phyloP scores from a whole-genome alignment of 53 echinoderm and acorn worm species.

The Hippasteria phrygiana region DNA sequence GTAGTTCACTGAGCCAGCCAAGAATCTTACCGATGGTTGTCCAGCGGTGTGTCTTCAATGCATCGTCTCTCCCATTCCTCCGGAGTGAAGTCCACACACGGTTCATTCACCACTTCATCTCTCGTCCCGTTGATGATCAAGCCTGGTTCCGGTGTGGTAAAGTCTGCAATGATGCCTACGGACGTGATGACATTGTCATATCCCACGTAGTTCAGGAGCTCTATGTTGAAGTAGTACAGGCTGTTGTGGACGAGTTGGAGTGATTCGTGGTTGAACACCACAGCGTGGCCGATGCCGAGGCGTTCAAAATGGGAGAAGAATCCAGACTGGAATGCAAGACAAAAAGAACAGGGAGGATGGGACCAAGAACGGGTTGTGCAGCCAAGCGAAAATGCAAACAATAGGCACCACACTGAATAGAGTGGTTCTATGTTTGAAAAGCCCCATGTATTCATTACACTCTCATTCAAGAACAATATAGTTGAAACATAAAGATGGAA shows the following conservation, averaged over 20 bases:
- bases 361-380: too few relatives aligned
- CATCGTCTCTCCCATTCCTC: slow-evolving; percentile 62
- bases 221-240: slow-evolving; percentile 40
- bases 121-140: slow-evolving; percentile 9
- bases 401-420: too few relatives aligned
- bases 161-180: slow-evolving; percentile 42
- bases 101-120: slow-evolving; percentile 22
- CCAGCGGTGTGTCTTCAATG: slow-evolving; percentile 53
- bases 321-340: neutral
- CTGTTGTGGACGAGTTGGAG: slow-evolving; percentile 48
- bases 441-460: too few relatives aligned
- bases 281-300: slow-evolving; percentile 60
- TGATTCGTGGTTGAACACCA: slow-evolving; percentile 52
- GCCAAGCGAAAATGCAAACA: too few relatives aligned
- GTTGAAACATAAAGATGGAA: too few relatives aligned
- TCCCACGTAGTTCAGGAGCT: slow-evolving; percentile 49
- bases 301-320: slow-evolving; percentile 62
- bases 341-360: too few relatives aligned
- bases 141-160: slow-evolving; percentile 49
- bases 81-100: slow-evolving; percentile 32
- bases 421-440: too few relatives aligned
- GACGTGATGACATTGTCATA: slow-evolving; percentile 64
- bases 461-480: too few relatives aligned
- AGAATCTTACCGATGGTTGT: slow-evolving; percentile 62
- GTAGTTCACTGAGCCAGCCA: neutral